These are phyloP conservation scores for Drosophila aff. DNA, from an alignment of 1,140 invertebrate species.

Conservation along the genomic window DNA sequence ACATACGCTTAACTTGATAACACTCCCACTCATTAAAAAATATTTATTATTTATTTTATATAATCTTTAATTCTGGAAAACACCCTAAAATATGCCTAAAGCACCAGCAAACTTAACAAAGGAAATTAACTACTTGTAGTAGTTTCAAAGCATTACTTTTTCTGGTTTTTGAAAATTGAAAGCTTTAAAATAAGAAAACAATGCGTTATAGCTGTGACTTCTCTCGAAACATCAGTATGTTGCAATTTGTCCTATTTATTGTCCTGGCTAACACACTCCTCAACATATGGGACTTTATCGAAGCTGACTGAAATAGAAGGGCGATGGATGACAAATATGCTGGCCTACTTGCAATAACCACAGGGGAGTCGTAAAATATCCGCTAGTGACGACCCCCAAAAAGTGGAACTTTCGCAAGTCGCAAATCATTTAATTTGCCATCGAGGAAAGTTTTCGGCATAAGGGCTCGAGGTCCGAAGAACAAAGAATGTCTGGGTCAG, in stretches of 20 bases:
- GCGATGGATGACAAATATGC: constrained; percentile 9
- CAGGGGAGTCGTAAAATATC: constrained; percentile 59
- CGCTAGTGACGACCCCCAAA: constrained; percentile 29
- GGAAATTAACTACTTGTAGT: neutral
- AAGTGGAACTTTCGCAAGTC: constrained; percentile 37
- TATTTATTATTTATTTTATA: too few relatives aligned
- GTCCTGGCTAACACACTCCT: neutral
- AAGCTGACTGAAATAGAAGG: constrained; percentile 1
- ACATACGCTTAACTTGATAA: neutral
- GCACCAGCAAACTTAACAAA: neutral
- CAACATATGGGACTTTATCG: neutral
- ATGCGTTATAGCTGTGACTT: neutral
- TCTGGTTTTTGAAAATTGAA: neutral
- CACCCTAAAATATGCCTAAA: too few relatives aligned
- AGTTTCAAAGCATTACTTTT: neutral
- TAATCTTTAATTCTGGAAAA: too few relatives aligned
- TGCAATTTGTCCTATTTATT: neutral
- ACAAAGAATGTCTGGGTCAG: constrained; percentile 31
- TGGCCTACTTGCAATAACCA: constrained; percentile 25
- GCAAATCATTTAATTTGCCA: constrained; percentile 71
- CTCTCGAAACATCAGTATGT: neutral
- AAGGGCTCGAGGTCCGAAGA: neutral
- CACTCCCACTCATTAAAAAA: neutral
- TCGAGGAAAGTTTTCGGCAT: constrained; percentile 10
- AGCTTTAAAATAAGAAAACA: neutral